Percentiles rank a stretch among this genome's conserved stretches.
These are phyloP conservation scores for Oreocharis arfaki DNA, from an alignment of 2,113 vertebrate species.

Conservation along the genomic window DNA sequence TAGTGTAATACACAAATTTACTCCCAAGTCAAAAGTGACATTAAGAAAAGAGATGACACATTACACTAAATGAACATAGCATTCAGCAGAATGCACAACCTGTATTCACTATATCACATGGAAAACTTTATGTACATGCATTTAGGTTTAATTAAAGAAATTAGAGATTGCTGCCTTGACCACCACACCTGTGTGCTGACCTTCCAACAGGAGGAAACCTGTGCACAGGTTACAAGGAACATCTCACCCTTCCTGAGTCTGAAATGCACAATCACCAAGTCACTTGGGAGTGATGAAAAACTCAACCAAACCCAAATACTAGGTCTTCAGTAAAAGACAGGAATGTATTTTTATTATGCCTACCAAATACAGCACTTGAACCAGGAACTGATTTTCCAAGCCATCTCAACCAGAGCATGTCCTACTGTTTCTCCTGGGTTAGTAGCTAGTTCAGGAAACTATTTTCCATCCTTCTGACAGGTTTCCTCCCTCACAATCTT, in stretches of 20 bases:
- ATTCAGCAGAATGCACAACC: not conserved
- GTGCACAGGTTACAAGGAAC: not conserved
- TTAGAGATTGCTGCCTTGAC: not conserved
- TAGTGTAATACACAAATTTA: not conserved
- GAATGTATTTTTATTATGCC: not conserved
- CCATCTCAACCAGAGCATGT: not conserved
- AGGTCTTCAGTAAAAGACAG: not conserved
- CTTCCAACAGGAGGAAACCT: not conserved
- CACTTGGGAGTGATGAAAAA: not conserved
- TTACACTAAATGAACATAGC: not conserved
- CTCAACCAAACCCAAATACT: not conserved
- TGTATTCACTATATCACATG: not conserved
- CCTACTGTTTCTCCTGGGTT: not conserved
- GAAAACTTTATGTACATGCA: not conserved
- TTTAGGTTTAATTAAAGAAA: not conserved
- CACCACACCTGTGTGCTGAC: not conserved
- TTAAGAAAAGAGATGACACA: not conserved
- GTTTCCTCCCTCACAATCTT: not conserved
- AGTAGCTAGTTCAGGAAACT: not conserved
- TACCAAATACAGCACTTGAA: not conserved
- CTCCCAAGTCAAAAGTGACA: fast-evolving
- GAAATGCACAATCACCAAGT: not conserved
- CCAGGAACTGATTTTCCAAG: not conserved
- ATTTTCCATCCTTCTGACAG: not conserved
- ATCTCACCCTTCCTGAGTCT: not conserved